Percentiles rank a stretch among this genome's conserved stretches.
phyloP scores from a whole-genome alignment of 2,797 vertebrate species.

The Emydoidea blandingii region DNA sequence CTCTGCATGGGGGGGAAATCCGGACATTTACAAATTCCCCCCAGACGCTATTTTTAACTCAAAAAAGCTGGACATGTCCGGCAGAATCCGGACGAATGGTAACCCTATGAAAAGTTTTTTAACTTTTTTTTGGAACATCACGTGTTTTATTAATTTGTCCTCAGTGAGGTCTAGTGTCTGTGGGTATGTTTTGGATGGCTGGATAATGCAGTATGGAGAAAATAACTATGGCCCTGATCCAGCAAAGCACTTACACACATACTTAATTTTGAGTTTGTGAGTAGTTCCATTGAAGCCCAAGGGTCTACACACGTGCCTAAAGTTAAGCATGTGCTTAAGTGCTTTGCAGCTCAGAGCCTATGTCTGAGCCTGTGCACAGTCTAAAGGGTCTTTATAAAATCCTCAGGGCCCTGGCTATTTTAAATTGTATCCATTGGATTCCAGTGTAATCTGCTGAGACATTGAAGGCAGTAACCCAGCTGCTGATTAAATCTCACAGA shows the following conservation, averaged over 20 bases:
- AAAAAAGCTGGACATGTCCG: too few species aligned
- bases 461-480: not conserved
- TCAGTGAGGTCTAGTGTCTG: not conserved
- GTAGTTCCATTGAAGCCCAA: not conserved
- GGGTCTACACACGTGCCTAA: not conserved
- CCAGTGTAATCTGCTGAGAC: not conserved
- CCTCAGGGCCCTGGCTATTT: not conserved
- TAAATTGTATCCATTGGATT: not conserved
- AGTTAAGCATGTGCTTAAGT: not conserved
- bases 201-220: not conserved
- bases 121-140: not conserved
- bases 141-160: not conserved
- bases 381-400: not conserved
- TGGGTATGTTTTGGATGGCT: not conserved
- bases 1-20: too few species aligned
- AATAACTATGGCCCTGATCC: not conserved
- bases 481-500: not conserved
- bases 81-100: too few species aligned
- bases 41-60: too few species aligned
- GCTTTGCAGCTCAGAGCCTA: too few species aligned
- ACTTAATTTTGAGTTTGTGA: not conserved
- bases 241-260: not conserved
- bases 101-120: not conserved
- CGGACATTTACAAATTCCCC: too few species aligned
- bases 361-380: not conserved